These are phyloP conservation scores for Julus scanicus DNA, from an alignment of 2,888 invertebrate genomes.

Conservation along the genomic window DNA sequence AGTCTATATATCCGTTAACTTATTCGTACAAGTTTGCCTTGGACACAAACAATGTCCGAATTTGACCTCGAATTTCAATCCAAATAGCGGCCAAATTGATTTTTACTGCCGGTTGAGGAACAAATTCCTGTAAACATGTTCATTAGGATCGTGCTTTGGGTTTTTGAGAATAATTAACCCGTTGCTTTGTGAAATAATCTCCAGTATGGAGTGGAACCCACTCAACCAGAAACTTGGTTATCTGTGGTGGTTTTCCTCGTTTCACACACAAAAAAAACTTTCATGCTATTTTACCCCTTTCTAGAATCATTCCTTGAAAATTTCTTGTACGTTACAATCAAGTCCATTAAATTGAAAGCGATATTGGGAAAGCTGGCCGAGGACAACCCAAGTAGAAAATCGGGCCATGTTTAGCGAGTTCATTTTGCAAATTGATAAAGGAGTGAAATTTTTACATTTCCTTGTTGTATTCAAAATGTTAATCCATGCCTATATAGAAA, in stretches of 20 bases:
- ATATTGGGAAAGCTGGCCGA: background rate
- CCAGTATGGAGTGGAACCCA: background rate
- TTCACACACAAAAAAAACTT: background rate
- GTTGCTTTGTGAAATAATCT: background rate
- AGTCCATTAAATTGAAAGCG: slow-evolving; percentile 2
- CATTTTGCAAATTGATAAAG: background rate
- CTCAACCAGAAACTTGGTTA: slow-evolving; percentile 26
- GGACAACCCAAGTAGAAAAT: background rate
- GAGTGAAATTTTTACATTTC: background rate
- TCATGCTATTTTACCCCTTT: background rate
- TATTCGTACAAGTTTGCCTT: slow-evolving; percentile 14
- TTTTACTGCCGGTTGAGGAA: background rate
- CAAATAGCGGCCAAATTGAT: slow-evolving; percentile 33
- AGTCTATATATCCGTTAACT: background rate
- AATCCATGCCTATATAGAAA: background rate
- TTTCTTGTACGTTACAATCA: background rate
- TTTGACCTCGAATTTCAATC: background rate
- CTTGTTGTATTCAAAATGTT: background rate
- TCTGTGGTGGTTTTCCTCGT: slow-evolving; percentile 4
- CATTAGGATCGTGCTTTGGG: background rate
- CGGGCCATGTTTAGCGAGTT: background rate
- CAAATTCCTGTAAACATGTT: background rate
- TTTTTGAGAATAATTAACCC: background rate
- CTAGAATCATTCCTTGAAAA: background rate
- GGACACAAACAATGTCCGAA: slow-evolving; percentile 24